Base-by-base conservation (phyloP, 2,888 invertebrate species). In the Tenthredo distinguenda region DNA sequence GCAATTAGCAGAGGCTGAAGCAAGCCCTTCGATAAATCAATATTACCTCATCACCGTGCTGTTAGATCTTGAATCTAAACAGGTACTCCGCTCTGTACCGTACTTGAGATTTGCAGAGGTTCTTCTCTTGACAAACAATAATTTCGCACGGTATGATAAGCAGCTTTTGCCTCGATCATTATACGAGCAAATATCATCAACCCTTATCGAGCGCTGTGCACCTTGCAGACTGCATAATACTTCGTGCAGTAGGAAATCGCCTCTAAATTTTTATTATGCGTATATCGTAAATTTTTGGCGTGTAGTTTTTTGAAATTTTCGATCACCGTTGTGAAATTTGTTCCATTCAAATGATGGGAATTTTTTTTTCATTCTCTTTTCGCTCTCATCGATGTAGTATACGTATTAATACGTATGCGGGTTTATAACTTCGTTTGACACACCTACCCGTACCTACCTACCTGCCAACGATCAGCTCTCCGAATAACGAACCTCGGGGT, bases 381-480 rank as follows among this genome's bases (percentile, higher is more conserved):
- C 21, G 10, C 26, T 62, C 62, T 62, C 62, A 26, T 58, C 58
- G 21, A 58, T 58, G 2, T 9, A 21, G 10, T 58, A 58, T 9
- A 21, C 9, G n/a, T 10, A 58, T 58, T n/a, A n/a, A 21, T 10
- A 26, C 26, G 26, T 26, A 62, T 26, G 10, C 26, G 26, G 12
- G 62, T 62, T 62, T 26, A 62, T 62, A 62, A 62, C 21, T 62
- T 62, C 62, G 62, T 62, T 62, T 62, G 62, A 62, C 26, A 26
- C 21, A 62, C 26, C 62, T 62, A 62, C n/a, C 7, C n/a, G 7
- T 55, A 65, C 3, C 10, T 3, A 68, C 26, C 34, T 26, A 68
- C 15, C 34, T 68, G 31, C 15, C 68, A 12, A 34, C 68, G 31
- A 31, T 68, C 68, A 68, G 6, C 21, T 15, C 31, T 34, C 68